phyloP scores from a whole-genome alignment of 2,113 vertebrate genomes.

The Ceyx cyanopectus region DNA sequence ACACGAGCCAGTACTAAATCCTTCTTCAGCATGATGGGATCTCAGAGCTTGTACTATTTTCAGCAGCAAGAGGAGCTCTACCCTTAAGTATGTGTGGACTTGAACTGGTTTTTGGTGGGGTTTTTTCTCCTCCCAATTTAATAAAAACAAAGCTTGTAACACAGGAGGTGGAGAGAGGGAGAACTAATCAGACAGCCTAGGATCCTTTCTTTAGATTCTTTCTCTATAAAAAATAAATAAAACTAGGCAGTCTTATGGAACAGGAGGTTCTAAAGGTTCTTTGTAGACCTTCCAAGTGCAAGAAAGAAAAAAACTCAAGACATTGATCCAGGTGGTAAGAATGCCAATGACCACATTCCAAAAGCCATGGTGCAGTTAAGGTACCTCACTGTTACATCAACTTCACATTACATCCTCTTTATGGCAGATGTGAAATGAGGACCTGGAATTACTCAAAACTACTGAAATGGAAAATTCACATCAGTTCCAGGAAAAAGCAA shows the following conservation, averaged over 20 bases:
- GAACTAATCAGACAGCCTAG: not conserved
- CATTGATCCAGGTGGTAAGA: not conserved
- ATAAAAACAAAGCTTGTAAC: not conserved
- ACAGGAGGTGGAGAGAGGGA: not conserved
- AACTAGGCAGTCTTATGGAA: not conserved
- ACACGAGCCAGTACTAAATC: not conserved
- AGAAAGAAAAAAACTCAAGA: not conserved
- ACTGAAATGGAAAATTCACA: not conserved
- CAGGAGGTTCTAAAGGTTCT: not conserved
- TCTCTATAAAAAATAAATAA: constrained; percentile 6
- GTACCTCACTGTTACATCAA: not conserved
- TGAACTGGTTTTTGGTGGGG: not conserved
- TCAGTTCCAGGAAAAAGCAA: not conserved
- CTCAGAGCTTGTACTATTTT: not conserved
- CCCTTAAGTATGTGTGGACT: not conserved
- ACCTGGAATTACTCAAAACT: not conserved
- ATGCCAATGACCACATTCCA: not conserved
- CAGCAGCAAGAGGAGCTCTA: rapidly evolving
- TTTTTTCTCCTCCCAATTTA: not conserved
- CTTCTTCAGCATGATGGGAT: not conserved
- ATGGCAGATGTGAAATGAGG: rapidly evolving
- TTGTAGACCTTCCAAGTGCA: not conserved
- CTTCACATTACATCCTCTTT: not conserved
- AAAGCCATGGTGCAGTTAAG: not conserved
- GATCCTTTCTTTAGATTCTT: not conserved